phyloP scores from a whole-genome alignment of 2,888 invertebrate species.

The Netelia inedita region DNA sequence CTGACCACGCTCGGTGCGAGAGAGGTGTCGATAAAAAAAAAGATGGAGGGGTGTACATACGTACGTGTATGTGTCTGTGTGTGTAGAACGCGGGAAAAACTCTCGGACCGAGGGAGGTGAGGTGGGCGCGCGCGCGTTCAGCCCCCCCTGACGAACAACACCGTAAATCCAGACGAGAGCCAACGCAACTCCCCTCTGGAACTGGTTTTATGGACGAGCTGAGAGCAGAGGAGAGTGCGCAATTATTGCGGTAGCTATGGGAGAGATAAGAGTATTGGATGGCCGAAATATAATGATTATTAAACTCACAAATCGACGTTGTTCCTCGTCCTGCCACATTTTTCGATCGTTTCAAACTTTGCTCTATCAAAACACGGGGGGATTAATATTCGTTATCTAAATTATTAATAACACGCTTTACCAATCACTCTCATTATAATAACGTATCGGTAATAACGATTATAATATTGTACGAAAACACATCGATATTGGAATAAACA shows the following conservation, averaged over 20 bases:
- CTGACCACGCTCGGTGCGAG: slow-evolving; percentile 56
- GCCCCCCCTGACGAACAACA: slow-evolving; percentile 41
- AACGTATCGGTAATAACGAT: neutral
- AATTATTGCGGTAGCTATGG: slow-evolving; percentile 59
- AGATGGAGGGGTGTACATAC: slow-evolving; percentile 9
- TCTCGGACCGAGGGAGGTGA: slow-evolving; percentile 43
- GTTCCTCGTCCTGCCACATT: neutral
- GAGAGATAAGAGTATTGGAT: slow-evolving; percentile 31
- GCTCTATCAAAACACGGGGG: slow-evolving; percentile 13
- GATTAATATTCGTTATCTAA: neutral
- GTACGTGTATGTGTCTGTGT: slow-evolving; percentile 11
- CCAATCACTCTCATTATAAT: neutral
- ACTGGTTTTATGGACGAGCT: slow-evolving; percentile 58
- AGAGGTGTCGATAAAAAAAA: slow-evolving; percentile 71
- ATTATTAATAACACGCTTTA: neutral
- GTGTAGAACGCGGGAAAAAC: slow-evolving; percentile 36
- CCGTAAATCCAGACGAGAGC: slow-evolving; percentile 61
- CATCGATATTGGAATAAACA: neutral
- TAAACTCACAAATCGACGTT: slow-evolving; percentile 58
- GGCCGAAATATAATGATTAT: slow-evolving; percentile 59
- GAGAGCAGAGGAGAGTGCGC: slow-evolving; percentile 50
- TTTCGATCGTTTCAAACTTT: slow-evolving; percentile 18
- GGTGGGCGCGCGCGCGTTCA: slow-evolving; percentile 9
- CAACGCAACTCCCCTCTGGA: slow-evolving; percentile 37
- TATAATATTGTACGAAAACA: too few species aligned